phyloP scores from a whole-genome alignment of 2,888 invertebrate genomes.

The Psococerastis gibbosa region DNA sequence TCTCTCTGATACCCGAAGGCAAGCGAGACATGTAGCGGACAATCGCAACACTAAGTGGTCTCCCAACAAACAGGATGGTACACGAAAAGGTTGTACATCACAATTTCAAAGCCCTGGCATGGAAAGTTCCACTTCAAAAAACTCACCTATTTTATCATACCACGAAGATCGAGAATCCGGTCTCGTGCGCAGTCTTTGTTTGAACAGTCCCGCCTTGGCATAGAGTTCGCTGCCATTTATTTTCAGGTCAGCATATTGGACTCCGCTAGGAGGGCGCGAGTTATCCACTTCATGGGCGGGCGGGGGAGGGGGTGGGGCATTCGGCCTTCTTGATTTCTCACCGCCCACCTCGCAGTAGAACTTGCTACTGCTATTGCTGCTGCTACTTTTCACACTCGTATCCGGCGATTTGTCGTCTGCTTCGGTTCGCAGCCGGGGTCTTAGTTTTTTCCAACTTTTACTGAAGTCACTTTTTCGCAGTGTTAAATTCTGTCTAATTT shows the following conservation, averaged over 20 bases:
- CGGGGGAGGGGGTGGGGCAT: background rate
- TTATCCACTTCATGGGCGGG: too few species aligned
- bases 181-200: background rate
- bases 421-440: background rate
- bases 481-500: background rate
- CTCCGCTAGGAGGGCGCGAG: background rate
- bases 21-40: too few species aligned
- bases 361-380: background rate
- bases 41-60: too few species aligned
- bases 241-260: background rate
- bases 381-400: too few species aligned
- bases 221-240: background rate
- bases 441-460: slow-evolving; percentile 1
- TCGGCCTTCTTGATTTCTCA: background rate
- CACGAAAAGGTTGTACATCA: too few species aligned
- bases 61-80: too few species aligned
- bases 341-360: background rate
- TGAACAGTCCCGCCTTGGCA: background rate
- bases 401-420: background rate
- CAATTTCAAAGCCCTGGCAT: too few species aligned
- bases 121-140: too few species aligned
- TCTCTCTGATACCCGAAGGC: too few species aligned
- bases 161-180: background rate
- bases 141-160: background rate
- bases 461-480: slow-evolving; percentile 8